Conservation (phyloP, 2,113 vertebrate species). For the Pseudopodoces humilis region DNA sequence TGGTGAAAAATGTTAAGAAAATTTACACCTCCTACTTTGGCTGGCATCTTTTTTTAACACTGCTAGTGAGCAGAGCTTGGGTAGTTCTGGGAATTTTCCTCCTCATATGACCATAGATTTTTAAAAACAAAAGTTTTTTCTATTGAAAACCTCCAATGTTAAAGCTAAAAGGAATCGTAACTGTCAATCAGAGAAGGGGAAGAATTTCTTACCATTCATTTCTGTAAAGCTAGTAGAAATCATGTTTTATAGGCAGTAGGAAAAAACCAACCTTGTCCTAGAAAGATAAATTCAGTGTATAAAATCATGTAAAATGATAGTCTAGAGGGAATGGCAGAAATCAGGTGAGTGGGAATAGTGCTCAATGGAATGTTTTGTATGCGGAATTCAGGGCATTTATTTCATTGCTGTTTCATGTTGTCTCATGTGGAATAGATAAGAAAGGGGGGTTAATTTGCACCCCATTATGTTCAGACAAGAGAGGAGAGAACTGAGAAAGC, state of each 20-base stretch:
- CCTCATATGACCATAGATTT: slow-evolving; percentile 42
- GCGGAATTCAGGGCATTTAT: neutral
- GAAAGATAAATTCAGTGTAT: slow-evolving; percentile 17
- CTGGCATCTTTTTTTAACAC: slow-evolving; percentile 59
- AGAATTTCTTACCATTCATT: slow-evolving; percentile 15
- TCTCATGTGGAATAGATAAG: neutral
- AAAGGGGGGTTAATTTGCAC: slow-evolving; percentile 1
- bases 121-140: slow-evolving; percentile 1
- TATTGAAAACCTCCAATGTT: neutral
- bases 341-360: neutral
- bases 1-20: slow-evolving; percentile 36
- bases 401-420: slow-evolving; percentile 10
- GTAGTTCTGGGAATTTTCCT: slow-evolving; percentile 43
- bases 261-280: slow-evolving; percentile 17
- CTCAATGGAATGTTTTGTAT: slow-evolving; percentile 14
- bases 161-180: neutral
- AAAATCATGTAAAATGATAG: neutral
- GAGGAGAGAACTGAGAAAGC: neutral
- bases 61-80: slow-evolving; percentile 7
- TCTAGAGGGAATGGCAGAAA: slow-evolving; percentile 6
- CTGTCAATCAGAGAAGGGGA: neutral
- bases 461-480: neutral
- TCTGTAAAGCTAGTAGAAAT: slow-evolving; percentile 10
- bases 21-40: slow-evolving; percentile 61
- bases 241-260: neutral